Evolutionary conservation across 1,140 invertebrate species (phyloP), one percentile per base, ranked within the genome.

Genomic region (Drosophila navojoa): DNA sequence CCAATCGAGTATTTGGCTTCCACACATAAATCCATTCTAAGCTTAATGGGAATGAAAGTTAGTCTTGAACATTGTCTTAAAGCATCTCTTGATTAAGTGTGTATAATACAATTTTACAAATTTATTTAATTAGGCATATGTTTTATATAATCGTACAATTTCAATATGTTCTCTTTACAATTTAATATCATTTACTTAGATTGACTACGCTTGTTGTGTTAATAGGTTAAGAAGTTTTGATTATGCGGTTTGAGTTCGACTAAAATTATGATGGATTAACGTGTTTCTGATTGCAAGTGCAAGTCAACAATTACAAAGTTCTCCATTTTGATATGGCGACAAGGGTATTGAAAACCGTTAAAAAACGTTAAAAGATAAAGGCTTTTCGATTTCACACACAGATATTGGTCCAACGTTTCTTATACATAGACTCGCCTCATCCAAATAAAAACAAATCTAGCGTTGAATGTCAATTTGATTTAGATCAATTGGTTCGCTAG

Each of bases 281-380:
- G 57, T 64, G 63, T 63, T 76, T 35, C 19, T 47, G 52, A 47
- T 57, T 61, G 49, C 53, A 59, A 74, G 67, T 71, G 45, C 76
- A 68, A 61, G 35, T 38, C 35, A 38, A 38, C 10, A 87, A 79
- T 77, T 77, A 87, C 64, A 79, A 72, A 77, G 78, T 86, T 89
- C 55, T 89, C 60, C 67, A 44, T 84, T 84, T 66, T 79, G 84
- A 84, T 89, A 89, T 89, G 84, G 84, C 84, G 84, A 79, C 73
- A 82, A 80, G 67, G 73, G 80, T 82, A 71, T 71, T 71, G 59
- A 50, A 74, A 89, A 89, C 68, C 75, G 78, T 57, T 55, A 70
- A 58, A 60, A 64, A 67, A 58, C 70, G 29, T 35, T 38, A 52
- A 47, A 49, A 53, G 15, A 52, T 25, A 76, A 67, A 73, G 22